Evolutionary conservation across 2,888 invertebrate genomes (phyloP).

Genomic region (Nomada fucata): DNA sequence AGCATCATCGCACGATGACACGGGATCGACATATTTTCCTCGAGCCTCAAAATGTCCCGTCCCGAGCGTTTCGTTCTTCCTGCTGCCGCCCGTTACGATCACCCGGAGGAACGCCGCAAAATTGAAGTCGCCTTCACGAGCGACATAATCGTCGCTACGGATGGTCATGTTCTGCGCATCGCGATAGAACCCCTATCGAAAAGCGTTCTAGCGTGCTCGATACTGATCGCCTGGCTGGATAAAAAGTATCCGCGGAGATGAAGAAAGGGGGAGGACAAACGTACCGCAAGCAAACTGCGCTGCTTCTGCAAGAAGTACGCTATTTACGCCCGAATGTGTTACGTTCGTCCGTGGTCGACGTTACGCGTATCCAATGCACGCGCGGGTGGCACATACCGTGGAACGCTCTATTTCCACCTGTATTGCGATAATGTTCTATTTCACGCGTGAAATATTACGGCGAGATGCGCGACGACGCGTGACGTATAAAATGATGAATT

Average conservation of each 20-base stretch:
- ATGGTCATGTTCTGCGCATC: constrained; percentile 50
- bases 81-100: constrained; percentile 16
- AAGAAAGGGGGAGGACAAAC: constrained; percentile 37
- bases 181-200: constrained; percentile 71
- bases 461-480: constrained; percentile 2
- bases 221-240: constrained; percentile 43
- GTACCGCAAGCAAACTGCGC: neutral
- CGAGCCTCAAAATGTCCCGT: neutral
- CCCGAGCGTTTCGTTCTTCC: constrained; percentile 17
- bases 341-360: neutral
- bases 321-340: constrained; percentile 15
- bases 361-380: neutral
- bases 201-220: constrained; percentile 68
- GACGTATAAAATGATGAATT: constrained; percentile 12
- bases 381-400: neutral
- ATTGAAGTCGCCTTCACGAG: constrained; percentile 57
- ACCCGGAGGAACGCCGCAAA: constrained; percentile 50
- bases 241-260: neutral
- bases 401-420: neutral
- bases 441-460: constrained; percentile 9
- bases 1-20: neutral
- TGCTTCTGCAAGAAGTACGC: constrained; percentile 1
- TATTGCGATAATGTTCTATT: neutral
- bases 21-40: constrained; percentile 16
- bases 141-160: constrained; percentile 72